phyloP scores from a whole-genome alignment of 2,113 vertebrate genomes.

The Thalassarche chlororhynchos region DNA sequence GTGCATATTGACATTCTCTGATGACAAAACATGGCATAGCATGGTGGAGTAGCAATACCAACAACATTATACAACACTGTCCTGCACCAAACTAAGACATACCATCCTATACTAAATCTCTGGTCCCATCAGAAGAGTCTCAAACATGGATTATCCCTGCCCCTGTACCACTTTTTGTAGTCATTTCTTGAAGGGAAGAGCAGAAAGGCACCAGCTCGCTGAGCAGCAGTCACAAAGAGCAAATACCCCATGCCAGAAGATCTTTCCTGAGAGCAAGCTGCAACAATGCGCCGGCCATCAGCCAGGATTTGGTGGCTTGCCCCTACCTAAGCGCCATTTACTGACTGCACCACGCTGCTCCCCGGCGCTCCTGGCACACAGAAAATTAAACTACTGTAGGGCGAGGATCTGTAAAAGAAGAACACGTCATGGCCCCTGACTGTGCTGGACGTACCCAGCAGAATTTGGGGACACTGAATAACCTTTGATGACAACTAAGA shows the following conservation, averaged over 20 bases:
- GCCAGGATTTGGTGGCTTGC: not conserved
- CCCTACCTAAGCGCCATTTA: not conserved
- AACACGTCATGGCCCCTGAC: not conserved
- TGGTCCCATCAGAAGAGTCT: not conserved
- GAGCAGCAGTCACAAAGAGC: not conserved
- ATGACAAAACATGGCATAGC: not conserved
- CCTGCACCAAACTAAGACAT: not conserved
- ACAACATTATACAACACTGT: not conserved
- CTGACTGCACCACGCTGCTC: not conserved
- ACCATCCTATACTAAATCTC: not conserved
- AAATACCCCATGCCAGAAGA: not conserved
- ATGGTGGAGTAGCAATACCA: not conserved
- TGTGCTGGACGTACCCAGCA: not conserved
- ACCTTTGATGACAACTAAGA: not conserved
- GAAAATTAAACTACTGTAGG: not conserved
- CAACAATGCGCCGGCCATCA: not conserved
- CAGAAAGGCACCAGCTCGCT: not conserved
- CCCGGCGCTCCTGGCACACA: not conserved
- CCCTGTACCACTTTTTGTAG: not conserved
- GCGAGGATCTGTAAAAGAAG: not conserved
- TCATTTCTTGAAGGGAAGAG: not conserved
- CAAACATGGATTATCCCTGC: not conserved
- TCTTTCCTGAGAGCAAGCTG: not conserved
- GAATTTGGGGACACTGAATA: not conserved
- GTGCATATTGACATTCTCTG: not conserved